phyloP scores from a whole-genome alignment of 2,888 invertebrate genomes.

The Philopedon plagiatum region DNA sequence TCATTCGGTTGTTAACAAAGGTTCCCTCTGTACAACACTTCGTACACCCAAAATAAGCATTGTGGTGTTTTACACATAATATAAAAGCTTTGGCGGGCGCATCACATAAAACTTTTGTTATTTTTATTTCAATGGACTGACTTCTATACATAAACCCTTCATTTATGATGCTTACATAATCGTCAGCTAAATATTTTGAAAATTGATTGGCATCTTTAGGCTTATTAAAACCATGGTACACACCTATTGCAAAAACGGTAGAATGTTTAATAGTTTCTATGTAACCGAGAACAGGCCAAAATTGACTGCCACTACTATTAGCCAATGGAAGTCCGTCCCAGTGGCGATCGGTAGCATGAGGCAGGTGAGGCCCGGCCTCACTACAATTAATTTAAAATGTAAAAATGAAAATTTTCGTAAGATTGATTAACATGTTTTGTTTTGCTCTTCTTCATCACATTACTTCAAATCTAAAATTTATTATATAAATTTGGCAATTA shows the following conservation, averaged over 20 bases:
- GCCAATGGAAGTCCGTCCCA: neutral
- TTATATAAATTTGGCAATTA: too few relatives aligned
- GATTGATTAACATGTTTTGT: too few relatives aligned
- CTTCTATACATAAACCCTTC: neutral
- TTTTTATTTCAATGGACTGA: neutral
- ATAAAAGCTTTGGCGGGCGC: neutral
- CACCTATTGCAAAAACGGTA: neutral
- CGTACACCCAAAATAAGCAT: conserved; percentile 1
- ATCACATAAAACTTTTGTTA: neutral
- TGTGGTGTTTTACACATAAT: neutral
- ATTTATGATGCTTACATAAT: neutral
- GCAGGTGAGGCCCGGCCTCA: too few relatives aligned
- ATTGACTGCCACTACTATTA: neutral
- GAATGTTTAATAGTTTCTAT: neutral
- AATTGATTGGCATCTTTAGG: neutral
- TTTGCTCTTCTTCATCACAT: too few relatives aligned
- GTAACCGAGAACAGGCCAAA: neutral
- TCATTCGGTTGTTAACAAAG: neutral
- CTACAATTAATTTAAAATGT: too few relatives aligned
- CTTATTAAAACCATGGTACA: neutral
- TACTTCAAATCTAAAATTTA: too few relatives aligned
- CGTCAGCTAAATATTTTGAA: neutral
- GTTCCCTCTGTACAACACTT: neutral
- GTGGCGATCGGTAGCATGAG: too few relatives aligned
- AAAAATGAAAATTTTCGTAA: too few relatives aligned